Evolutionary conservation across 1,140 invertebrate species (phyloP).

Genomic region (Bombus sylvicola): DNA sequence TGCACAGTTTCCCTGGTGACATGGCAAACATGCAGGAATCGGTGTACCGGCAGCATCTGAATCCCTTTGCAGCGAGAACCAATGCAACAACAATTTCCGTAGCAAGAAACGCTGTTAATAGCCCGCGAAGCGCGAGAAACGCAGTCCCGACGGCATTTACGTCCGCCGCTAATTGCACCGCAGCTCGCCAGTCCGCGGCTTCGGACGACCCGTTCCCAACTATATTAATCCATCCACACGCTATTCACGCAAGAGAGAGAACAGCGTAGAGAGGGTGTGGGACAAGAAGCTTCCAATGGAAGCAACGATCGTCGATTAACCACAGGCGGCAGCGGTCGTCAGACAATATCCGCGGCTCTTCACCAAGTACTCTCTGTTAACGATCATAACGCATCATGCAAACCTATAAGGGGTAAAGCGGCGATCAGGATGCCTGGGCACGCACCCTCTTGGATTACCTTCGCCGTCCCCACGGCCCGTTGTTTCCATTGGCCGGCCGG

Average conservation of each 20-base stretch:
- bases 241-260: not conserved
- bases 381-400: constrained; percentile 68
- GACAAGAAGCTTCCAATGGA: constrained; percentile 19
- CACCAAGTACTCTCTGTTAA: constrained; percentile 55
- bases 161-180: constrained; percentile 29
- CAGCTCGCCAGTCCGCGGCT: constrained; percentile 18
- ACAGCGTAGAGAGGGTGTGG: not conserved
- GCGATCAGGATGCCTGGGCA: constrained; percentile 68
- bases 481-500: constrained; percentile 46
- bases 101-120: not conserved
- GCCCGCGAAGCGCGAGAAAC: constrained; percentile 25
- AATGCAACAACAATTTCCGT: not conserved
- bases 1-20: not conserved
- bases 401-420: constrained; percentile 69
- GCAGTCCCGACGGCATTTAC: constrained; percentile 12
- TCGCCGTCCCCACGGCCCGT: constrained; percentile 44
- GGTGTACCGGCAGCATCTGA: not conserved
- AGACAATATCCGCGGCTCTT: constrained; percentile 53
- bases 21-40: not conserved
- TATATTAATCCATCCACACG: constrained; percentile 29
- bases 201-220: constrained; percentile 10
- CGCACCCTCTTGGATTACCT: constrained; percentile 69
- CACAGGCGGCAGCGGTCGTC: constrained; percentile 26
- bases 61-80: not conserved
- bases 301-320: constrained; percentile 45